Evolutionary conservation across 2,113 vertebrate species (phyloP).

Genomic region (Callionymus lyra): DNA sequence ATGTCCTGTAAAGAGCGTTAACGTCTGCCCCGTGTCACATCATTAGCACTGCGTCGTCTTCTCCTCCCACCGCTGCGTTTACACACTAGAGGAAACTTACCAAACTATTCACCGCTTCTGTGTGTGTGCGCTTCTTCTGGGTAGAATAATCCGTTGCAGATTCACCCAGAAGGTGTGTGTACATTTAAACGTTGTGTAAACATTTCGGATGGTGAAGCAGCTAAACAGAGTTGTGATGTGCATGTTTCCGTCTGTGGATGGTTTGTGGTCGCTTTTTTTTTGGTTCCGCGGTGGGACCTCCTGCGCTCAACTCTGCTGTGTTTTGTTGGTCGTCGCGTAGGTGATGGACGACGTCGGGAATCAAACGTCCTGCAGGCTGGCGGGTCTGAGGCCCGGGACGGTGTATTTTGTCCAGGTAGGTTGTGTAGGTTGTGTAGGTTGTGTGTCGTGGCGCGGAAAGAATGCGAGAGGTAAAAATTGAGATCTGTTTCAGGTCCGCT

Average conservation of each 20-base stretch:
- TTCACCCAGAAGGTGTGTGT: constrained; percentile 40
- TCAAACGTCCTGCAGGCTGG: constrained; percentile 89
- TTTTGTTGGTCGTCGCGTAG: constrained; percentile 47
- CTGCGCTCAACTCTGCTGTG: constrained; percentile 21
- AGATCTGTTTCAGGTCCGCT: constrained; percentile 76
- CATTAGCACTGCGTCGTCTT: constrained; percentile 46
- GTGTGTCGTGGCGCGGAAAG: neutral
- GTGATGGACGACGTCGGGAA: constrained; percentile 94
- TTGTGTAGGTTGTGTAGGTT: neutral
- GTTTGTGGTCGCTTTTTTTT: constrained; percentile 40
- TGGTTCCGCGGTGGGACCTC: constrained; percentile 38
- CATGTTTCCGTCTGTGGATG: no score
- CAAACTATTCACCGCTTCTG: no score
- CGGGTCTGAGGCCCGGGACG: constrained; percentile 84
- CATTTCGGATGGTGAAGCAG: constrained; percentile 44
- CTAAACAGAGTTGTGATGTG: constrained; percentile 43
- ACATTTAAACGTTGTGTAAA: constrained; percentile 48
- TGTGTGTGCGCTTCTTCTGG: no score
- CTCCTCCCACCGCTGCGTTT: constrained; percentile 51
- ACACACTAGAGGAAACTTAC: constrained; percentile 37
- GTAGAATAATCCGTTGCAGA: constrained; percentile 58
- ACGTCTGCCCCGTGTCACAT: constrained; percentile 29
- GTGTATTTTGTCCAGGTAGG: constrained; percentile 91
- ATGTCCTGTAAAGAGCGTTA: constrained; percentile 42
- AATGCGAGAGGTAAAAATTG: neutral